phyloP scores from a whole-genome alignment of 2,797 vertebrate genomes.

The Enteromius trimaculatus region DNA sequence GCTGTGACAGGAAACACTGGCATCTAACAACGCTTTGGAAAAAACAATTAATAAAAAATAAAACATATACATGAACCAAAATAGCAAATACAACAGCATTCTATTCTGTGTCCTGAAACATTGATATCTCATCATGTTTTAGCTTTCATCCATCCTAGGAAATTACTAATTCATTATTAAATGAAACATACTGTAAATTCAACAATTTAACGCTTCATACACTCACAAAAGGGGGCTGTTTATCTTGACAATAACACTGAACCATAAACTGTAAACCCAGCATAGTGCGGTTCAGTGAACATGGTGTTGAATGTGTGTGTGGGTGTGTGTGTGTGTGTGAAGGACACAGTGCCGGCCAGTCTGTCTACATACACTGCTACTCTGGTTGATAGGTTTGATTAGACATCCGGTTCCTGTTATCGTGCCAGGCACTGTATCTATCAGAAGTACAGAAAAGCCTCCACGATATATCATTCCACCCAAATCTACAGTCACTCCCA shows the following conservation, averaged over 20 bases:
- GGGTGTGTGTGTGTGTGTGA: neutral
- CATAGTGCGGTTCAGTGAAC: neutral
- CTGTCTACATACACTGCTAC: conserved; percentile 12
- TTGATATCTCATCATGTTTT: too few species aligned
- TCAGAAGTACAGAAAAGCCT: conserved; percentile 14
- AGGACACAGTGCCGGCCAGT: conserved; percentile 2
- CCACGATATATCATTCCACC: conserved; percentile 24
- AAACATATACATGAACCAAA: too few species aligned
- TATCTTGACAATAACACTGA: neutral
- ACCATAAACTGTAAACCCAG: conserved; percentile 26
- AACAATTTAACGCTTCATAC: too few species aligned
- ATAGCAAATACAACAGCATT: too few species aligned
- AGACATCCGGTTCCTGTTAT: neutral
- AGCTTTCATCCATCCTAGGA: too few species aligned
- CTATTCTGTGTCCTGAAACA: too few species aligned
- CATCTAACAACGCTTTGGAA: too few species aligned
- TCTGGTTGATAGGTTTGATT: neutral
- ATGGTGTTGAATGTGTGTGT: neutral
- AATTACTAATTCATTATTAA: too few species aligned
- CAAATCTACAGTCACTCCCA: neutral
- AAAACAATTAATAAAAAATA: too few species aligned
- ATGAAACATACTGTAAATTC: too few species aligned
- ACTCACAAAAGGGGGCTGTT: neutral
- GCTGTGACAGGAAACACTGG: too few species aligned
- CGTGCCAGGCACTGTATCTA: conserved; percentile 7